Base-by-base conservation (phyloP, 2,888 invertebrate genomes). In the Molorchus minor region DNA sequence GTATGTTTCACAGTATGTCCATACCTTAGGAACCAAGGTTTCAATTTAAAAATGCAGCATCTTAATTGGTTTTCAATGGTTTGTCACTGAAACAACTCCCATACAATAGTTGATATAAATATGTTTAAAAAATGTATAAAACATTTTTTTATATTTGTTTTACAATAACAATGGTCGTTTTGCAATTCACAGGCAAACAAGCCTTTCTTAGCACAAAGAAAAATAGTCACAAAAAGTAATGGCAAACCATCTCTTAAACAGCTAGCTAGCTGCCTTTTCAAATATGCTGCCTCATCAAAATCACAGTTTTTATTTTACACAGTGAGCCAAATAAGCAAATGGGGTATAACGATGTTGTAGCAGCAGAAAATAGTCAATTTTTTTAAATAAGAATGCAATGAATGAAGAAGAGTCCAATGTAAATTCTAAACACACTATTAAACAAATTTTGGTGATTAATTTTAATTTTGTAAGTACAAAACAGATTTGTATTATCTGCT, bases 161-260 rank as follows among this genome's bases (percentile, higher is more conserved):
- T 55, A 56, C 56, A 40, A 51, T 56, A 64, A 61, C 64, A 64
- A 59, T 61, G 61, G 61, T 64, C 64, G 59, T 56, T 59, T 64
- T 58, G 61, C 54, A 61, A 56, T 61, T 49, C 54, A 29, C 49
- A 59, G 54, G 58, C 47, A 21, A 40, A 47, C 19, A 55, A 47
- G 55, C 55, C 47, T 53, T 41, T 44, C 43, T 13, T 21, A n/a
- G 38, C 54, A 30, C 38, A 49, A 54, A 55, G n/a, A 19, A 13
- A 13, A 13, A 5, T 25, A 5, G 5, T 38, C 20, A 38, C 25
- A 25, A 38, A 52, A 41, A 52, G 17, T 17, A 41, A 30, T n/a
- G 51, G 41, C 41, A 40, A 52, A 41, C 17, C n/a, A 52, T 40
- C 5, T 17, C 8, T 19, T 52, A n/a, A 52, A 52, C 41, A 52